Base-by-base conservation (phyloP, 2,797 vertebrate genomes). In the Sphenopsis melanotis region DNA sequence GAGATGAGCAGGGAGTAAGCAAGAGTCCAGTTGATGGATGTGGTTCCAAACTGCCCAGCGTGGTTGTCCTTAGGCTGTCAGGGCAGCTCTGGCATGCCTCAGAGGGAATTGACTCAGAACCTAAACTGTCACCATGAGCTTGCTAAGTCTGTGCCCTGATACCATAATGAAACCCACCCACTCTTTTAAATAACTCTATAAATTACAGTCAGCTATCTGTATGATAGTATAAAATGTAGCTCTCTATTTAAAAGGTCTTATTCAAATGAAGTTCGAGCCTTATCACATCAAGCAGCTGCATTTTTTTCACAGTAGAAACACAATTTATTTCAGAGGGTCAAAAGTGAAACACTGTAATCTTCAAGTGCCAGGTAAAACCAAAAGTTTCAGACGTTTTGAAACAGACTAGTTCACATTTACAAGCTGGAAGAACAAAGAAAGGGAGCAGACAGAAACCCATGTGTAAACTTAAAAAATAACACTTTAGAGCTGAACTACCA, bases 361-460 rank as follows among this genome's bases (percentile, higher is more conserved):
- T 83, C 53, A 83, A 86, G 42, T 15, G 22, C 22, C 42, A 83
- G 55, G 75, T 15, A 80, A 92, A 90, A 44, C 4, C 44, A 26
- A 23, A 68, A 53, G 42, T 83, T 95, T 75, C 83, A 77, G 50
- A 68, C 13, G 23, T 78, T 92, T 30, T 68, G 30, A 84, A 89
- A 66, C 20, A 57, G 0, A 1, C 26, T 20, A 61, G 15, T 34
- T 68, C 63, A 68, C 15, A 30, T 36, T 52, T 49, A 66, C 29
- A 60, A 70, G 5, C 24, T 36, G 18, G 17, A 88, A 87, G 29
- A 88, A 75, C 15, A 70, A 87, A 61, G 55, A 55, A 74, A 74
- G 34, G 21, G 12, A 74, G 32, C 22, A 78, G 26, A 72, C 21
- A 83, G 32, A 85, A 91, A 76, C 10, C 9, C 22, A 27, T 14